These are phyloP conservation scores for Alentia gelatinosa DNA, from an alignment of 2,888 invertebrate species.

Conservation along the genomic window DNA sequence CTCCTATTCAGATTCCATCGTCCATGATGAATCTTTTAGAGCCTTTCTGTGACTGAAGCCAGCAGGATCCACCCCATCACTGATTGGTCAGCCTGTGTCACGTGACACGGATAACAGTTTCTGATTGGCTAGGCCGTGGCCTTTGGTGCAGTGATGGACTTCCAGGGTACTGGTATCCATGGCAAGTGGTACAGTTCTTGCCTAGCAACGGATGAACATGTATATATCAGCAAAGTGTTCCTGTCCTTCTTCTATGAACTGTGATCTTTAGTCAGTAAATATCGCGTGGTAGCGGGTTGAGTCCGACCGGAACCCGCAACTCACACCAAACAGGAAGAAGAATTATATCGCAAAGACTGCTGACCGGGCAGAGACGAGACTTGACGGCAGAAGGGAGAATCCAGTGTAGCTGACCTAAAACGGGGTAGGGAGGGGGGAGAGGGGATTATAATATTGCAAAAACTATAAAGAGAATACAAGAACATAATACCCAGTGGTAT, in stretches of 20 bases:
- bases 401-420: background rate
- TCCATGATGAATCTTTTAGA: background rate
- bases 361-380: background rate
- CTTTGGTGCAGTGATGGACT: background rate
- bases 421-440: background rate
- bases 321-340: too few relatives aligned
- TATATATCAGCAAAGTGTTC: slow-evolving; percentile 48
- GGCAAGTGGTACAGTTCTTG: background rate
- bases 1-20: slow-evolving; percentile 38
- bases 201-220: slow-evolving; percentile 2
- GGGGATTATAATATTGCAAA: background rate
- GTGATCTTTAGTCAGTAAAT: slow-evolving; percentile 47
- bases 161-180: slow-evolving; percentile 30
- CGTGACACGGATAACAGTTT: background rate
- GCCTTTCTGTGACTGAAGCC: slow-evolving; percentile 35
- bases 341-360: background rate
- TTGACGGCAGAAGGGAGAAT: background rate
- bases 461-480: background rate
- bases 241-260: slow-evolving; percentile 41
- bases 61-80: slow-evolving; percentile 32
- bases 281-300: background rate
- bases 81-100: background rate
- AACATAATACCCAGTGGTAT: background rate
- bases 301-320: background rate
- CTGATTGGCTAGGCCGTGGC: slow-evolving; percentile 1